Evolutionary conservation across 2,888 invertebrate species (phyloP).

Genomic region (Pachymerium ferrugineum): DNA sequence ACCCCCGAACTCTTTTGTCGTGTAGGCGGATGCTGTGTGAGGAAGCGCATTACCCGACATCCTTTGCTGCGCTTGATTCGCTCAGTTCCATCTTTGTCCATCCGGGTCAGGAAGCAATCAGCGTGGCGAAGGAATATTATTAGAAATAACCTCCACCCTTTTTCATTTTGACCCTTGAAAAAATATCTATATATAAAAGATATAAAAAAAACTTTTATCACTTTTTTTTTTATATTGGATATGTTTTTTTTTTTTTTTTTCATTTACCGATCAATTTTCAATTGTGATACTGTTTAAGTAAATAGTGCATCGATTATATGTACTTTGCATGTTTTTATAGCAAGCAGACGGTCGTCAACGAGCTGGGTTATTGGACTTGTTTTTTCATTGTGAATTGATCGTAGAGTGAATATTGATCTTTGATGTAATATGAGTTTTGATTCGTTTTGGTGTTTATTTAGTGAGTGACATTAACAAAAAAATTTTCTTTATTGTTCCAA

Average conservation of each 20-base stretch:
- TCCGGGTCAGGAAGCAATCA: slow-evolving; percentile 27
- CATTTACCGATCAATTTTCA: too few species aligned
- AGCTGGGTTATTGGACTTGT: too few species aligned
- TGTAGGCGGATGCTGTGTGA: slow-evolving; percentile 17
- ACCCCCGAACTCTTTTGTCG: slow-evolving; percentile 7
- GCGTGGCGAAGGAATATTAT: slow-evolving; percentile 12
- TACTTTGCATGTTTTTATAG: too few species aligned
- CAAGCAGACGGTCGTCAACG: too few species aligned
- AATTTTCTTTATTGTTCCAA: background rate
- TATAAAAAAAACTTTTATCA: too few species aligned
- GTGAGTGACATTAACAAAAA: too few species aligned
- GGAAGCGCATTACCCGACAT: slow-evolving; percentile 22
- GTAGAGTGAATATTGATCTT: too few species aligned
- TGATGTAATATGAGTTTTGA: background rate
- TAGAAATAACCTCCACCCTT: background rate
- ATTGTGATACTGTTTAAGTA: too few species aligned
- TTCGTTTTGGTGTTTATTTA: background rate
- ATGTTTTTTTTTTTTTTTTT: too few species aligned
- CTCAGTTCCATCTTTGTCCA: slow-evolving; percentile 16
- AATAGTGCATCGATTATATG: too few species aligned
- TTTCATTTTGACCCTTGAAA: background rate
- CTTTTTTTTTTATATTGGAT: too few species aligned
- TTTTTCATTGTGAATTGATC: too few species aligned
- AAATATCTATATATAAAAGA: background rate
- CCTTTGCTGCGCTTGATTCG: slow-evolving; percentile 19